Evolutionary conservation across 2,888 invertebrate genomes (phyloP).

Genomic region (Drosophila putrida): DNA sequence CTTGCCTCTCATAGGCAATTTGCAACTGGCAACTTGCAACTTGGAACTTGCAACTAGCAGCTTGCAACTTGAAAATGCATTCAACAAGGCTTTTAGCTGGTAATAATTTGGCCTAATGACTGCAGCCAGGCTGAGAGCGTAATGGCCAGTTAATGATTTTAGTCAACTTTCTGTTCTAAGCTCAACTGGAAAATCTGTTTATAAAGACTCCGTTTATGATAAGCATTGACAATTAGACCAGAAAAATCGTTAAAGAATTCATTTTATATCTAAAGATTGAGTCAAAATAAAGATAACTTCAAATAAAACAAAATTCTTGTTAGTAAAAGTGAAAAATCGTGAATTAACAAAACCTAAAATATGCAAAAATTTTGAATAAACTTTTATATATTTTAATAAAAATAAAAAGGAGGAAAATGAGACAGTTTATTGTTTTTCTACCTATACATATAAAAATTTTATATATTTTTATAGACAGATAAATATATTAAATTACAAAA

Average conservation of each 20-base stretch:
- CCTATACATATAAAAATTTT: no score
- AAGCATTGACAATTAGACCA: not conserved
- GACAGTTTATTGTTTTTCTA: no score
- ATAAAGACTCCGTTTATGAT: not conserved
- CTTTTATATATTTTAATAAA: no score
- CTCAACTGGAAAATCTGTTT: not conserved
- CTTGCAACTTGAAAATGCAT: slow-evolving; percentile 9
- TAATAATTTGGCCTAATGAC: slow-evolving; percentile 54
- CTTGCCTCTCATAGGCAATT: slow-evolving; percentile 42
- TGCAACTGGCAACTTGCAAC: slow-evolving; percentile 41
- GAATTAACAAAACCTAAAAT: no score
- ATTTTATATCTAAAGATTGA: no score
- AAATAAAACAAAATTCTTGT: no score
- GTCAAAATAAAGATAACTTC: no score
- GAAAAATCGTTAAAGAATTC: not conserved
- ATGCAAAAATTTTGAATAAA: no score
- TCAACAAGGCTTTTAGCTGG: slow-evolving; percentile 42
- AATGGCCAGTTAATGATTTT: slow-evolving; percentile 23
- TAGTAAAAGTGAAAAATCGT: no score
- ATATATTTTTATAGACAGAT: no score
- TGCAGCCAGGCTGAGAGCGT: slow-evolving; percentile 20
- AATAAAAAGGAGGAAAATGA: no score
- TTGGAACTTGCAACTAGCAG: slow-evolving; percentile 17
- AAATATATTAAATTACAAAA: no score
- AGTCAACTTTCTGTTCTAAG: not conserved